These are phyloP conservation scores for Agapornis canus DNA, from an alignment of 2,797 vertebrate species.

Conservation along the genomic window DNA sequence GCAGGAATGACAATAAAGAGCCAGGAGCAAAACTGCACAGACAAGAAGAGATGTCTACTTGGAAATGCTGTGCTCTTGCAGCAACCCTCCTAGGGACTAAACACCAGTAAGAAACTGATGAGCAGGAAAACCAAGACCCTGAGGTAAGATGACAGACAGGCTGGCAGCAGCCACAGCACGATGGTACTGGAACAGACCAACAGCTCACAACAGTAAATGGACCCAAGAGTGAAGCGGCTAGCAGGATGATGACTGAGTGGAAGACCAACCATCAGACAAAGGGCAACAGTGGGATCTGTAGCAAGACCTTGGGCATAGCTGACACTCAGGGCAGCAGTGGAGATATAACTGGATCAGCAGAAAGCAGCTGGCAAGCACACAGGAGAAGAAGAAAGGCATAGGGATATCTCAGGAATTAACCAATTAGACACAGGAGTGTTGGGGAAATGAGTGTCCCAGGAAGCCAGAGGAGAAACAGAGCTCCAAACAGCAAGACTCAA, in stretches of 20 bases:
- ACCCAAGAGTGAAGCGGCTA: background rate
- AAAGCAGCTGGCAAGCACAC: background rate
- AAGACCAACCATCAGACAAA: background rate
- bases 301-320: accelerated
- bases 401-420: background rate
- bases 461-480: background rate
- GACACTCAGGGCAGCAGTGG: background rate
- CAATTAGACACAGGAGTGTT: background rate
- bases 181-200: background rate
- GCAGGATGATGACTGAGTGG: accelerated
- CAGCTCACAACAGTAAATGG: background rate
- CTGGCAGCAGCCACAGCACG: background rate
- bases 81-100: constrained; percentile 6
- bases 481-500: background rate
- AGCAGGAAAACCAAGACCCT: background rate
- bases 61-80: background rate
- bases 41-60: constrained; percentile 14
- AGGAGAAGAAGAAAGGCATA: background rate
- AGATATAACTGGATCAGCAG: background rate
- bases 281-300: background rate
- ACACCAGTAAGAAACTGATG: background rate
- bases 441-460: background rate
- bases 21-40: constrained; percentile 36
- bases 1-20: constrained; percentile 30
- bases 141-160: background rate